A percentile compares a stretch with the other conserved stretches of the same genome.
Conservation (phyloP, 2,113 vertebrate genomes). For the Callipepla squamata region DNA sequence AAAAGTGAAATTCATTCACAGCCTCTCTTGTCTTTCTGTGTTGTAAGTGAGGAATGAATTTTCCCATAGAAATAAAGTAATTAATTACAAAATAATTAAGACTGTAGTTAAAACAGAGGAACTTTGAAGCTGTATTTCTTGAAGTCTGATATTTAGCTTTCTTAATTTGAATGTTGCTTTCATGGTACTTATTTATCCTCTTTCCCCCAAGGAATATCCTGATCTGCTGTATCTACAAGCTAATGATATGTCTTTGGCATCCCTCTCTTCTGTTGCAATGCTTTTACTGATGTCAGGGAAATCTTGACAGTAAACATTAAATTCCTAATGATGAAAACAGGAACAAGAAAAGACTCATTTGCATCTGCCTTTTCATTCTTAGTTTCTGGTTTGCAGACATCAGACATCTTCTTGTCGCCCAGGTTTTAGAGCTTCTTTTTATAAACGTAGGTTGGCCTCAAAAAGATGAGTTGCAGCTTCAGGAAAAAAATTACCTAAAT, state of each 20-base stretch:
- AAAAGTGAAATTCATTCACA: not conserved
- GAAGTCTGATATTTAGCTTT: not conserved
- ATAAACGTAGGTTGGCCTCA: not conserved
- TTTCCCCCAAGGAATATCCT: not conserved
- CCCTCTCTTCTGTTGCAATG: not conserved
- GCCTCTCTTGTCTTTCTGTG: not conserved
- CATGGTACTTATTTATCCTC: not conserved
- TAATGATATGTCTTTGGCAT: not conserved
- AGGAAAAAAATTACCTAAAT: not conserved
- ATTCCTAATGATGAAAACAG: not conserved
- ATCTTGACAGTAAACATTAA: not conserved
- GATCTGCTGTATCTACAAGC: not conserved
- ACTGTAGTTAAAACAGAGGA: not conserved
- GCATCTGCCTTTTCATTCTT: not conserved
- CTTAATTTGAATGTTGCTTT: not conserved
- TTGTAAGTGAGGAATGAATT: not conserved
- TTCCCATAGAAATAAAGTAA: not conserved
- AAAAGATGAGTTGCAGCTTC: not conserved
- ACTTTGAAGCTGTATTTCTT: not conserved
- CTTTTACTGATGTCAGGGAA: not conserved
- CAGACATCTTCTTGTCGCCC: not conserved
- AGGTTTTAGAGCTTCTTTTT: not conserved
- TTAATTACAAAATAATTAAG: not conserved
- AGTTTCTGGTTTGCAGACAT: not conserved
- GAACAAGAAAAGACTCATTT: not conserved